phyloP scores from a whole-genome alignment of 2,888 invertebrate genomes.

The Ophion ellenae region DNA sequence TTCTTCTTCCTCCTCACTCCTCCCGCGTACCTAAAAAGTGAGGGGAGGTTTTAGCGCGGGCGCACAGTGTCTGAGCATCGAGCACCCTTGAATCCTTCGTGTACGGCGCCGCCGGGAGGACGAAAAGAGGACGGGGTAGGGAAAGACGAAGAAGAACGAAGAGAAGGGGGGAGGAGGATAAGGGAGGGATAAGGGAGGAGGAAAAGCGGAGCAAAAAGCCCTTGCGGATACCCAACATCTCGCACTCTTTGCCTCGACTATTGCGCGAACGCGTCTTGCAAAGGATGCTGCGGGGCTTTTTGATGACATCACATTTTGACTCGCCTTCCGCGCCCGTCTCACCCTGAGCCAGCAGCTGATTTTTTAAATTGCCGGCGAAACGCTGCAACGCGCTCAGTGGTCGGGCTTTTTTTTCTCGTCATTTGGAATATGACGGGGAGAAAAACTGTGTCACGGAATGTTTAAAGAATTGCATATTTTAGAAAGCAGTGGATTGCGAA shows the following conservation, averaged over 20 bases:
- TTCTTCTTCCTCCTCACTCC: slow-evolving; percentile 58
- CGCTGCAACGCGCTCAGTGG: not conserved
- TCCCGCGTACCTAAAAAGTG: slow-evolving; percentile 43
- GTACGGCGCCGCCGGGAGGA: slow-evolving; percentile 58
- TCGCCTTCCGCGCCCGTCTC: slow-evolving; percentile 1
- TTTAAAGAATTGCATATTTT: not conserved
- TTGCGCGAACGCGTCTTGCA: slow-evolving; percentile 11
- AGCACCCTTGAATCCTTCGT: slow-evolving; percentile 67
- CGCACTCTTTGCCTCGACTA: slow-evolving; percentile 10
- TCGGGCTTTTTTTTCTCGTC: not conserved
- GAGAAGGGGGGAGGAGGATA: not conserved
- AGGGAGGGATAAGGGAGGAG: not conserved
- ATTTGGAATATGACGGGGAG: not conserved
- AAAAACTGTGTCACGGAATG: not conserved
- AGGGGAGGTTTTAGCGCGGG: slow-evolving; percentile 59
- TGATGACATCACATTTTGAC: slow-evolving; percentile 20
- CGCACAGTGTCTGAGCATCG: slow-evolving; percentile 61
- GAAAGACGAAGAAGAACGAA: not conserved
- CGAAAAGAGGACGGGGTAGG: slow-evolving; percentile 2
- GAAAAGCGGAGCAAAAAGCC: slow-evolving; percentile 27
- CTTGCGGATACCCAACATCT: slow-evolving; percentile 36
- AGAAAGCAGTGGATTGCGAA: not conserved
- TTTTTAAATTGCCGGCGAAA: slow-evolving; percentile 3
- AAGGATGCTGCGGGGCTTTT: slow-evolving; percentile 17
- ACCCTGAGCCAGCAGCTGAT: not conserved